Base-by-base conservation (phyloP, 1,140 invertebrate genomes). In the Wiebesia pumilae region DNA sequence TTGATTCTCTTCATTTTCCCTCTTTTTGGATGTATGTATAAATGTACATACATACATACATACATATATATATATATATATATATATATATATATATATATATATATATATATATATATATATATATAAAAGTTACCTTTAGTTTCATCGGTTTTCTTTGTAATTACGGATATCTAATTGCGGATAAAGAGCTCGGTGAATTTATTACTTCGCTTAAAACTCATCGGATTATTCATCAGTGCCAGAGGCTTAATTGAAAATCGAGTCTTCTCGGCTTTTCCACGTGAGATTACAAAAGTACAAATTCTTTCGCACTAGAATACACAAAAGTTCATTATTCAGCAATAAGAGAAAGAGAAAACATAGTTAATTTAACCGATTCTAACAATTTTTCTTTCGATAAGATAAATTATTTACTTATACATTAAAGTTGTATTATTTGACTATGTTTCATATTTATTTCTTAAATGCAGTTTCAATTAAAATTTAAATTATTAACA, bases 151-250 rank as follows among this genome's bases (percentile, higher is more conserved):
- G 69, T 40, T 77, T 86, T 77, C 51, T 78, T 78, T 69, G 69
- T 83, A 83, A 86, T 83, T 78, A 78, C 73, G n/a, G 73, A 83
- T 81, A 83, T 69, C 71, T 86, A 69, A 86, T 86, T 78, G 62
- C 85, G 38, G 67, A 69, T 78, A 83, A 80, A 82, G 43, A 73
- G 51, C 51, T 30, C 51, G 21, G 12, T 71, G 51, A 81, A 86
- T 86, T 86, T 81, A 86, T 81, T 67, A 81, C 38, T 79, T 30
- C 62, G 3, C n/a, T 81, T 62, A 81, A 86, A 86, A 86, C 79
- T 86, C 62, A 65, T n/a, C 54, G 67, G 35, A 86, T 86, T 86
- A 77, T 81, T 81, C 69, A 82, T 75, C 54, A 33, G 33, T 19
- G 14, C 27, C 47, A 62, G 58, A n/a, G 67, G 27, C 38, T 81